phyloP scores from a whole-genome alignment of 2,888 invertebrate genomes.

The Acanthosepion esculentum region DNA sequence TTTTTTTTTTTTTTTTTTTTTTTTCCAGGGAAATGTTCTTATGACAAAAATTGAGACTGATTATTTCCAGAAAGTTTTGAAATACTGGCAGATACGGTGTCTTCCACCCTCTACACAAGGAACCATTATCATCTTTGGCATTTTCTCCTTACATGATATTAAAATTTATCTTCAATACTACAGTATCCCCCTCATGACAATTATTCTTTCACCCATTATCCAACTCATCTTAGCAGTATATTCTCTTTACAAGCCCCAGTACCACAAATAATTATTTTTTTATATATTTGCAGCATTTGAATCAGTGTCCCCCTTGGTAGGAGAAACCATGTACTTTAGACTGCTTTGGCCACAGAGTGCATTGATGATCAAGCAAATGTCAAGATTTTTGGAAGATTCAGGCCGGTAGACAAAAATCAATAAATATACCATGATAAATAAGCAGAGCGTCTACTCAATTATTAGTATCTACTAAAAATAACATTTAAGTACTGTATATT shows the following conservation, averaged over 20 bases:
- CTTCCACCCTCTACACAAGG: conserved; percentile 66
- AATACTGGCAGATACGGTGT: conserved; percentile 69
- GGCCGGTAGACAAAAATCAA: no score
- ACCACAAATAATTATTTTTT: not conserved
- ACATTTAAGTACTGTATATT: no score
- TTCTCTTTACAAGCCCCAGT: conserved; percentile 57
- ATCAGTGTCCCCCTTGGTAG: no score
- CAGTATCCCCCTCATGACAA: conserved; percentile 68
- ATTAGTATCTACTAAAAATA: no score
- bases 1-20: conserved; percentile 36
- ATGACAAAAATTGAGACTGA: conserved; percentile 59
- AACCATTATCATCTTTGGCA: conserved; percentile 64
- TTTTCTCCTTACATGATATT: conserved; percentile 67
- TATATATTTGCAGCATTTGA: no score
- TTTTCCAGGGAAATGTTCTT: conserved; percentile 65
- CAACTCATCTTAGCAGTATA: conserved; percentile 65
- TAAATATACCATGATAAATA: no score
- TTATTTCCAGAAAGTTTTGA: conserved; percentile 59
- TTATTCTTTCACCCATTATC: conserved; percentile 68
- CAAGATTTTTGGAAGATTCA: no score
- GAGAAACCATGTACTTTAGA: no score
- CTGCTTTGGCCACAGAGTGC: no score
- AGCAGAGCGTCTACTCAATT: no score
- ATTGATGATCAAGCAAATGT: no score
- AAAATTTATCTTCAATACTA: conserved; percentile 71